Conservation (phyloP, 2,113 vertebrate genomes). For the Hiodon alosoides region DNA sequence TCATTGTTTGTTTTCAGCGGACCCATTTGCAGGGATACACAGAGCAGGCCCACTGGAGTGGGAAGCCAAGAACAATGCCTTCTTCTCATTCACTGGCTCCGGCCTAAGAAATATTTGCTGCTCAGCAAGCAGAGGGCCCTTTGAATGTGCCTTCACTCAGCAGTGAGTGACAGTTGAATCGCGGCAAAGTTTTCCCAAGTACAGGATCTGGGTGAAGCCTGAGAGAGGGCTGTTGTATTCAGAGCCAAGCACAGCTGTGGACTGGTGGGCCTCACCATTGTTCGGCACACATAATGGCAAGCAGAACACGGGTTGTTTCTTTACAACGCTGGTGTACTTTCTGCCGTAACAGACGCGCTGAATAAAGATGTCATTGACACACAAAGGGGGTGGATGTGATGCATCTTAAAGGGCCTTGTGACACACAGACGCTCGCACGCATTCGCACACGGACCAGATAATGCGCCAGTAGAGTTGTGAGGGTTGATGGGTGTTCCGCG, state of each 20-base stretch:
- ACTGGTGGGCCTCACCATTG: constrained; percentile 85
- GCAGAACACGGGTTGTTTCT: constrained; percentile 60
- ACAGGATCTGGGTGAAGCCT: constrained; percentile 52
- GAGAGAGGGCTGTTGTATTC: constrained; percentile 61
- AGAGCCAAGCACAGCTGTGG: constrained; percentile 75
- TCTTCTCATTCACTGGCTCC: constrained; percentile 67
- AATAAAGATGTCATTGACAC: constrained; percentile 65
- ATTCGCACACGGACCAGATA: constrained; percentile 7
- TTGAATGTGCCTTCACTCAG: constrained; percentile 69
- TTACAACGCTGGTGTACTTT: constrained; percentile 61
- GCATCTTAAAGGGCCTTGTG: constrained; percentile 42
- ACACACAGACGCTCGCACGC: constrained; percentile 23
- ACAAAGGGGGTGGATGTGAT: constrained; percentile 60
- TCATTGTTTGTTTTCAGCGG: constrained; percentile 80
- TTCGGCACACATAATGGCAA: constrained; percentile 66
- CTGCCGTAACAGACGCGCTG: constrained; percentile 54
- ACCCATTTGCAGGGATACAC: constrained; percentile 71
- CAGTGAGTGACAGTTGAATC: constrained; percentile 94
- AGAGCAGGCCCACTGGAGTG: constrained; percentile 67
- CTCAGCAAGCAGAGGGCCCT: constrained; percentile 69
- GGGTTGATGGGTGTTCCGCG: too few relatives aligned
- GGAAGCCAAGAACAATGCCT: constrained; percentile 70
- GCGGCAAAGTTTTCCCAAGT: constrained; percentile 69
- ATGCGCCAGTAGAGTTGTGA: too few relatives aligned
- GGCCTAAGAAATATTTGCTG: constrained; percentile 73